phyloP scores from a whole-genome alignment of 2,113 vertebrate species.

The Gallinago paraguaiae region DNA sequence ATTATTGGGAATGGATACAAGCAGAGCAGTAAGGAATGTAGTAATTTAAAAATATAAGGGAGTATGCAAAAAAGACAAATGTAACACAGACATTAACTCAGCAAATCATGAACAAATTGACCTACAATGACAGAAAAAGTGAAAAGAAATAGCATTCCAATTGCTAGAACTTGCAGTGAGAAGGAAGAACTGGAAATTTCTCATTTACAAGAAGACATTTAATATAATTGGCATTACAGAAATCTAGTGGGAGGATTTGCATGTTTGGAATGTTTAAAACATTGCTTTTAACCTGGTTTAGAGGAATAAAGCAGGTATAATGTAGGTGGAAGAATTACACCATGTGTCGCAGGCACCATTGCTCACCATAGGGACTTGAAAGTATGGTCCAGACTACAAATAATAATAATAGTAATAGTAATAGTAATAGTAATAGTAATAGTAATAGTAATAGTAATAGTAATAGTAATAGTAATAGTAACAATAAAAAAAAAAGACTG shows the following conservation, averaged over 20 bases:
- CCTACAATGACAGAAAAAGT: neutral
- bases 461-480: neutral
- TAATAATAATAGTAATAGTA: neutral
- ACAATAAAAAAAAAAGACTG: neutral
- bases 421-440: neutral
- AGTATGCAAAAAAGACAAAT: neutral
- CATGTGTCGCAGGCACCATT: neutral
- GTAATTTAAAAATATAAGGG: neutral
- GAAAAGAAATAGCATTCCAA: neutral
- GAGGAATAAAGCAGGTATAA: neutral
- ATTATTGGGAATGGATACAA: neutral
- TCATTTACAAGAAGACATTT: constrained; percentile 10
- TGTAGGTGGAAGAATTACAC: neutral
- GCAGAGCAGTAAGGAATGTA: neutral
- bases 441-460: neutral
- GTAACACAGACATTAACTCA: neutral
- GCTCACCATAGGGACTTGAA: neutral
- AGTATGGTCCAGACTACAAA: neutral
- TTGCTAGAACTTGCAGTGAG: neutral
- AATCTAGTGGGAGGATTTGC: neutral
- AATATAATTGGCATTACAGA: constrained; percentile 9
- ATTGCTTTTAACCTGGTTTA: neutral
- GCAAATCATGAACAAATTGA: constrained; percentile 6
- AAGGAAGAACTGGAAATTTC: neutral
- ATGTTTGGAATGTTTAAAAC: neutral